A percentile compares a stretch with the other conserved stretches of the same genome.
Evolutionary conservation across 2,797 vertebrate genomes (phyloP).

Genomic region (Pangasius sanitwongsei): DNA sequence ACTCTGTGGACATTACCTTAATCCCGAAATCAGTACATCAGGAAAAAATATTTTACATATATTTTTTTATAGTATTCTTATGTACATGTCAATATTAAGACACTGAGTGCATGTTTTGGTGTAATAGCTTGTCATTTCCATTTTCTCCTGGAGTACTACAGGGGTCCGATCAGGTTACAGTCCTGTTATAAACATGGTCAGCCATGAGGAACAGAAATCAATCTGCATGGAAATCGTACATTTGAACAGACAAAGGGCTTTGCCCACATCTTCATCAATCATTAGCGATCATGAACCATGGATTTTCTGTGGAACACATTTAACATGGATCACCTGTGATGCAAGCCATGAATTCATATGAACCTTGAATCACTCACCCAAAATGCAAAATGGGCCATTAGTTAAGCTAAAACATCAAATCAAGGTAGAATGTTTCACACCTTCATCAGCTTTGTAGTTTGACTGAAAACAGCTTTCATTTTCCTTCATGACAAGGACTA

Average conservation of each 20-base stretch:
- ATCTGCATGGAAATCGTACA: constrained; percentile 46
- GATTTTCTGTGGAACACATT: constrained; percentile 50
- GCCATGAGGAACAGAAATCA: constrained; percentile 44
- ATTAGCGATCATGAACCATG: constrained; percentile 35
- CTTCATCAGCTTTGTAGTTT: neutral
- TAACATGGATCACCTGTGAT: constrained; percentile 35
- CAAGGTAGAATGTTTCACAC: constrained; percentile 30
- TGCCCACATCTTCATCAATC: constrained; percentile 40
- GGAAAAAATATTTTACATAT: neutral
- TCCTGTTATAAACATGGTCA: constrained; percentile 26
- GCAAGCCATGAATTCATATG: constrained; percentile 40
- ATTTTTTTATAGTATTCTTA: neutral
- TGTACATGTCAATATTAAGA: neutral
- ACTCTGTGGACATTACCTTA: too few species aligned
- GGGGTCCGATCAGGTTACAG: constrained; percentile 23
- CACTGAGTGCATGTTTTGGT: neutral
- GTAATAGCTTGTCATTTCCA: neutral
- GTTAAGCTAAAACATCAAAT: constrained; percentile 25
- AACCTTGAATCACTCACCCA: constrained; percentile 27
- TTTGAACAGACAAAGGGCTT: constrained; percentile 41
- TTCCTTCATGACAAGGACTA: constrained; percentile 13
- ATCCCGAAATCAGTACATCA: neutral
- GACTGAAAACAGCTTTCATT: constrained; percentile 34
- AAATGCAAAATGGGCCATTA: constrained; percentile 9
- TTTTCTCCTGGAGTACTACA: constrained; percentile 1